Evolutionary conservation across 1,140 invertebrate species (phyloP).

Genomic region (Agrilus planipennis): DNA sequence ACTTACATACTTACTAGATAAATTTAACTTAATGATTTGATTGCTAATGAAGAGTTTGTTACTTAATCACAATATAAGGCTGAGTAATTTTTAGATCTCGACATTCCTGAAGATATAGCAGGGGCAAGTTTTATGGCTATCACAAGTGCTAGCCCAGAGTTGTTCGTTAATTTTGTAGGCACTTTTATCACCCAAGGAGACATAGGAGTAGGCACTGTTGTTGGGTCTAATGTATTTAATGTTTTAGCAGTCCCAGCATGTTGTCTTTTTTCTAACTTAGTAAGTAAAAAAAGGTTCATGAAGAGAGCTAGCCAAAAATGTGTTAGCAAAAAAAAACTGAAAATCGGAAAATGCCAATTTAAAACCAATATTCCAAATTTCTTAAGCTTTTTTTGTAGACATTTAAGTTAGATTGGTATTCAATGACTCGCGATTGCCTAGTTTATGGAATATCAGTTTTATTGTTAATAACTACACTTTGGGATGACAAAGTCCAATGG

Average conservation of each 20-base stretch:
- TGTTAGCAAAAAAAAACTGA: conserved; percentile 73
- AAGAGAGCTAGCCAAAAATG: too few relatives aligned
- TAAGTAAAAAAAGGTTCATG: too few relatives aligned
- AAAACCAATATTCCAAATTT: too few relatives aligned
- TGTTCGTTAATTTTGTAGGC: conserved; percentile 87
- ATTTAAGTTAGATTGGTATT: conserved; percentile 85
- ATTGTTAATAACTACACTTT: conserved; percentile 76
- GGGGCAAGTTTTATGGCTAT: conserved; percentile 93
- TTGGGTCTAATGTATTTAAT: conserved; percentile 90
- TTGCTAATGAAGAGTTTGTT: too few relatives aligned
- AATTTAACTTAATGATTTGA: too few relatives aligned
- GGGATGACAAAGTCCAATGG: conserved; percentile 79
- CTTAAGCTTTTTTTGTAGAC: conserved; percentile 50
- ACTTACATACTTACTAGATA: too few relatives aligned
- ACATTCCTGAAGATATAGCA: conserved; percentile 71
- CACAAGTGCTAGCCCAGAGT: conserved; percentile 85
- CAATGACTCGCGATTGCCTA: conserved; percentile 77
- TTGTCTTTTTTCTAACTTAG: too few relatives aligned
- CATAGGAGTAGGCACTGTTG: conserved; percentile 79
- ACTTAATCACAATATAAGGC: too few relatives aligned
- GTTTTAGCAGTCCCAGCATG: conserved; percentile 83
- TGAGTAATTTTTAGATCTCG: conserved; percentile 58
- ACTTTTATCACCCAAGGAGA: conserved; percentile 82
- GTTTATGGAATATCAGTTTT: conserved; percentile 81
- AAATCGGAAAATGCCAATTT: not conserved